A percentile compares a stretch with the other conserved stretches of the same genome.
These are phyloP conservation scores for Tribolium madens DNA, from an alignment of 1,140 invertebrate genomes.

Conservation along the genomic window DNA sequence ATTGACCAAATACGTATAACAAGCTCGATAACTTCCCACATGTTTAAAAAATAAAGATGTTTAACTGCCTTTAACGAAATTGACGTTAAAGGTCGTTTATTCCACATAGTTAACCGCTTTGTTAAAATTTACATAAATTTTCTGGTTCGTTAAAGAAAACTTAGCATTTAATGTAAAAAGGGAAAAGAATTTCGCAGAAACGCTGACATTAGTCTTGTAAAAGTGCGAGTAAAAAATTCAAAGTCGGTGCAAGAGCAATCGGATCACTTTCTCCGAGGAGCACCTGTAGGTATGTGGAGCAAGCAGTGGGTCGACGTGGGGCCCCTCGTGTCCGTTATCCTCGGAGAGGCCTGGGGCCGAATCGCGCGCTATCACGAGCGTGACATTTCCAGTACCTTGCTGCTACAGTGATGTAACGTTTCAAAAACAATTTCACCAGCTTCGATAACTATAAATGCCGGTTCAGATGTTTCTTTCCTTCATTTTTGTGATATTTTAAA, in stretches of 20 bases:
- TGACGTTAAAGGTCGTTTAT: background rate
- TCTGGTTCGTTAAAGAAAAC: background rate
- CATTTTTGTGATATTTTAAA: constrained; percentile 43
- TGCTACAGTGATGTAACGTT: constrained; percentile 42
- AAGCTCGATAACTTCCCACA: background rate
- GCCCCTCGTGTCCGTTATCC: constrained; percentile 44
- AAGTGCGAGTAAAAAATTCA: constrained; percentile 37
- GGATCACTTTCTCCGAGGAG: constrained; percentile 51
- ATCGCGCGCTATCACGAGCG: constrained; percentile 51
- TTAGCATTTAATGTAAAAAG: background rate
- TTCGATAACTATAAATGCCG: constrained; percentile 28
- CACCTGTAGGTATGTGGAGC: constrained; percentile 52
- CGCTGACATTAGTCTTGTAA: background rate
- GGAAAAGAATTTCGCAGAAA: background rate
- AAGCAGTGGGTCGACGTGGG: constrained; percentile 42
- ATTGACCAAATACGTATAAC: too few species aligned
- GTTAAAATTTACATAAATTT: background rate
- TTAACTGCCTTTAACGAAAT: background rate
- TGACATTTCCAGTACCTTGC: constrained; percentile 49
- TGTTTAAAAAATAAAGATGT: background rate
- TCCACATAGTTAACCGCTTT: background rate
- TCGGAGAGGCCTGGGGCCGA: constrained; percentile 40
- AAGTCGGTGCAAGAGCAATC: constrained; percentile 27
- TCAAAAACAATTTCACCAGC: constrained; percentile 50
- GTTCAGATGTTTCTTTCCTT: constrained; percentile 43